Evolutionary conservation across 2,797 vertebrate species (phyloP), one percentile per base, ranked within the genome.

Genomic region (Bradypodion pumilum): DNA sequence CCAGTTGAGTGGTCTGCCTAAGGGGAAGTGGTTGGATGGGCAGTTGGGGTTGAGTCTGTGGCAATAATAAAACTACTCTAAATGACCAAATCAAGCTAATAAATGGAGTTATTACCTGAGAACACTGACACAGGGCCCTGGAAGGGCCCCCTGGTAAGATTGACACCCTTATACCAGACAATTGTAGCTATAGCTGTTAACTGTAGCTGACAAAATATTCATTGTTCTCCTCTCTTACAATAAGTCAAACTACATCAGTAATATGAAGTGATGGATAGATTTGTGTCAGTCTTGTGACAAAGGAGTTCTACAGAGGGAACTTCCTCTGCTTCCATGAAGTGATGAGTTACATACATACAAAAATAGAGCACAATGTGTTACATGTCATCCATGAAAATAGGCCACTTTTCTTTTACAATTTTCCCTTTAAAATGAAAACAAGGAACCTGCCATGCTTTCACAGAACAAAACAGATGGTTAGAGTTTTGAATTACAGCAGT

Each of bases 391-490:
- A 69, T 76, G 63, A 76, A 80, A 74, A 76, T 44, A 40, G 52
- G 19, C 16, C 52, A 35, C 19, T 70, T 85, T 82, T 46, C 32
- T 19, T 74, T 16, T 46, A 68, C 15, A 60, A 75, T 66, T 74
- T 52, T 78, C 60, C 70, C 56, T 59, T 85, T 66, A 85, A 85
- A 68, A 32, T 59, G 62, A 80, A 80, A 80, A 59, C 37, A 79
- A 56, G 72, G n/a, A 68, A 75, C 4, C 52, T 44, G 52, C 4
- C 52, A 70, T 81, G 49, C 52, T 70, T 35, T 35, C 40, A 60
- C 7, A 69, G 49, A 52, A 37, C 72, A 37, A 46, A 66, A 80
- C 46, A 40, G n/a, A 40, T 27, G 42, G 29, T 16, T 73, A 32
- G 7, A 52, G 23, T 35, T 49, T 8, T 81, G 62, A 80, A 80